These are phyloP conservation scores for Periophthalmus modestus DNA, from an alignment of 2,113 vertebrate species.

Conservation along the genomic window DNA sequence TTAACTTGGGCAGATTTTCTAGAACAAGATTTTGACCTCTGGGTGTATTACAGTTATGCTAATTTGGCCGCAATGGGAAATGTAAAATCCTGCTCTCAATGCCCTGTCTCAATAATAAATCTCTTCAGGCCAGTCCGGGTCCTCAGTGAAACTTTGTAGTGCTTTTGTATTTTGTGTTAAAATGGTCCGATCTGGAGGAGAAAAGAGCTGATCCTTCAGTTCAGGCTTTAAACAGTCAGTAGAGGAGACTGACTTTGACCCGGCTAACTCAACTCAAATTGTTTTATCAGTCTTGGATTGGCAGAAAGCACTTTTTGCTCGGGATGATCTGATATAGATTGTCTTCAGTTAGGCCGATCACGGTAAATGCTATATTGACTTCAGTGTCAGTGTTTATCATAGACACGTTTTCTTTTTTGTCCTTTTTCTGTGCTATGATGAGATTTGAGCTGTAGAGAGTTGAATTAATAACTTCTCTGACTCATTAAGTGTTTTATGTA, in stretches of 20 bases:
- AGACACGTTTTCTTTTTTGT: no score
- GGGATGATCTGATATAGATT: no score
- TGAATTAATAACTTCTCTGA: no score
- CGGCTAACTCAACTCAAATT: conserved; percentile 21
- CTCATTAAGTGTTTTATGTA: no score
- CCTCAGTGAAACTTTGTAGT: conserved; percentile 32
- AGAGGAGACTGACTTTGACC: conserved; percentile 18
- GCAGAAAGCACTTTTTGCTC: not conserved
- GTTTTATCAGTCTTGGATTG: conserved; percentile 20
- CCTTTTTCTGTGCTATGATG: no score
- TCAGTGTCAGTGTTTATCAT: no score
- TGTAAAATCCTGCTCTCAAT: conserved; percentile 44
- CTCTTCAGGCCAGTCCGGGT: conserved; percentile 36
- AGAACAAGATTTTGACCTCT: conserved; percentile 55
- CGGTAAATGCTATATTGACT: no score
- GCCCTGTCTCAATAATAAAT: conserved; percentile 47
- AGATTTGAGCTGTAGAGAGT: no score
- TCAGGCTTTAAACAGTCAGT: conserved; percentile 37
- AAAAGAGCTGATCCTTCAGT: conserved; percentile 54
- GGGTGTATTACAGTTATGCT: conserved; percentile 64
- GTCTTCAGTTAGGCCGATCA: no score
- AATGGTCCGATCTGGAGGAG: conserved; percentile 26
- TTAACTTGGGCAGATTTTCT: conserved; percentile 62
- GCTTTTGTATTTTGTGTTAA: conserved; percentile 15
- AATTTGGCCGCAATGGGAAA: conserved; percentile 54